A percentile compares a stretch with the other conserved stretches of the same genome.
Conservation (phyloP, 2,888 invertebrate genomes). For the Plemyria rubiginata region DNA sequence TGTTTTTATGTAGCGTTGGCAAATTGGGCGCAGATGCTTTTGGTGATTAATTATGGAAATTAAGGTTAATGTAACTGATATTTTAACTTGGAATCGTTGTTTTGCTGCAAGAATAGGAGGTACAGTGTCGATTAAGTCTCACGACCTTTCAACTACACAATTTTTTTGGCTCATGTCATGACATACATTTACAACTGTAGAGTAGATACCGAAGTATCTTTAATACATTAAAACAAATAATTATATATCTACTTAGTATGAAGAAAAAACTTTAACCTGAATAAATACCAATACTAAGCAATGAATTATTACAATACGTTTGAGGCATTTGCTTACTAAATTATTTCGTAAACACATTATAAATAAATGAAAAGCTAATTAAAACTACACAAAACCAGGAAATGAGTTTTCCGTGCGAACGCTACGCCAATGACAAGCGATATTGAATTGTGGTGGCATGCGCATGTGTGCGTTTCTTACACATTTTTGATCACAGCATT, state of each 20-base stretch:
- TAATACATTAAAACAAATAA: neutral
- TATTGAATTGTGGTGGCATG: constrained; percentile 77
- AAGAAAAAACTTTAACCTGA: neutral
- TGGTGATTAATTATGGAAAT: constrained; percentile 31
- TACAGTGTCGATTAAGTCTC: constrained; percentile 3
- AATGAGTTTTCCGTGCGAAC: constrained; percentile 58
- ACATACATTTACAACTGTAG: neutral
- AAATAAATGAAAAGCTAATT: constrained; percentile 22
- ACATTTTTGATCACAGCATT: constrained; percentile 81
- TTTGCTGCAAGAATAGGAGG: constrained; percentile 20
- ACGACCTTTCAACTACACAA: constrained; percentile 5
- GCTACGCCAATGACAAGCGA: constrained; percentile 77
- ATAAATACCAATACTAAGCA: neutral
- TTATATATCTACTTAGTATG: neutral
- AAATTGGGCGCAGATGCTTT: constrained; percentile 33
- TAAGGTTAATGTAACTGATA: constrained; percentile 28
- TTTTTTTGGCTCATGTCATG: neutral
- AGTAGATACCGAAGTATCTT: too few species aligned
- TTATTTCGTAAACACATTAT: neutral
- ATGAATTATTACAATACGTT: neutral
- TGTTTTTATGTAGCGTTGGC: constrained; percentile 48
- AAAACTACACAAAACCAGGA: constrained; percentile 40
- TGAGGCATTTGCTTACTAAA: neutral
- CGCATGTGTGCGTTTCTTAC: constrained; percentile 76
- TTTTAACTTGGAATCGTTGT: constrained; percentile 17